Conservation (phyloP, 2,888 invertebrate species). For the Eucriotettix oculatus region DNA sequence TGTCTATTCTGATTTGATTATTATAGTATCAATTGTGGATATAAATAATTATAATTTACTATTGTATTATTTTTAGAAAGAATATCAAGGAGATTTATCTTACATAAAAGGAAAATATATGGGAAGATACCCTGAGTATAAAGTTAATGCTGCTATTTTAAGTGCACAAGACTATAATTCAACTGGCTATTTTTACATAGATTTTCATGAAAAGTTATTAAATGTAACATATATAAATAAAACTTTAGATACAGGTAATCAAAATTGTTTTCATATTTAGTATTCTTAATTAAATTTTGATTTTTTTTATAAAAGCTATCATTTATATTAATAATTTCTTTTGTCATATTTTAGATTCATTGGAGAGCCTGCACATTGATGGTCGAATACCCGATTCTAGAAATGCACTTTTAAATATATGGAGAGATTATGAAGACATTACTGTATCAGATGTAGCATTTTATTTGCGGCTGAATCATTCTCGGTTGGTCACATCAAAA, state of each 20-base stretch:
- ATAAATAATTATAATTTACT: too few relatives aligned
- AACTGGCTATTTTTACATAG: constrained; percentile 39
- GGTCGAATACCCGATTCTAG: constrained; percentile 62
- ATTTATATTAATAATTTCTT: not conserved
- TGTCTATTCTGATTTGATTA: too few relatives aligned
- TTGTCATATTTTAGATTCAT: not conserved
- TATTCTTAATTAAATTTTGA: constrained; percentile 19
- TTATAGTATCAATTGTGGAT: too few relatives aligned
- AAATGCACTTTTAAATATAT: constrained; percentile 56
- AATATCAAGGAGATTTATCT: constrained; percentile 38
- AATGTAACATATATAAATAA: constrained; percentile 46
- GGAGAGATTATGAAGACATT: constrained; percentile 69
- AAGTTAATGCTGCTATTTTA: constrained; percentile 37
- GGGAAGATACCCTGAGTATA: constrained; percentile 32
- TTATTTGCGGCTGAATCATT: constrained; percentile 67
- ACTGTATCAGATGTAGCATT: constrained; percentile 60
- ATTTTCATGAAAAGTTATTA: constrained; percentile 37
- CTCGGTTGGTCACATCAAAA: constrained; percentile 61
- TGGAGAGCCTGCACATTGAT: constrained; percentile 39
- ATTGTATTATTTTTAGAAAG: constrained; percentile 33
- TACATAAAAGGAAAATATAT: constrained; percentile 35
- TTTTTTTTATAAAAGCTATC: too few relatives aligned
- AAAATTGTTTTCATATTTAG: too few relatives aligned
- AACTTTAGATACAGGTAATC: constrained; percentile 35
- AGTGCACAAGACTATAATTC: constrained; percentile 40